Conservation (phyloP, 2,113 vertebrate species). For the Spermophilus dauricus region DNA sequence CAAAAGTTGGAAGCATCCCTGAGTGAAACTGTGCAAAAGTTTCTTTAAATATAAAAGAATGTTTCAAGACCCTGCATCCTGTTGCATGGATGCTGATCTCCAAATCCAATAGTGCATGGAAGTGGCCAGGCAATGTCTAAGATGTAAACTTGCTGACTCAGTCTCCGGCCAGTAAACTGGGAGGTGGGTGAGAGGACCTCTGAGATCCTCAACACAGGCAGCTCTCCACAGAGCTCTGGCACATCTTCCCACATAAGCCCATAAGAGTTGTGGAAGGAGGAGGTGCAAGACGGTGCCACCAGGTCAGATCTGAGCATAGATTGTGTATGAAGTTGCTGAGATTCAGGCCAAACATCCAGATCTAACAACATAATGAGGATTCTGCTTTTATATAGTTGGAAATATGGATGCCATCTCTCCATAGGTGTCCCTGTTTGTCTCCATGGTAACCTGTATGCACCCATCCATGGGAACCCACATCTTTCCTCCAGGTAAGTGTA, state of each 20-base stretch:
- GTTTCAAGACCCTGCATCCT: accelerated
- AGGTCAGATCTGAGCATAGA: not conserved
- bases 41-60: not conserved
- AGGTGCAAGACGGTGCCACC: not conserved
- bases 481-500: not conserved
- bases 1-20: not conserved
- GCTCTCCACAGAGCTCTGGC: no score
- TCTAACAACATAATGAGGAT: not conserved
- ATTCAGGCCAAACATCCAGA: not conserved
- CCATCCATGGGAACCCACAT: not conserved
- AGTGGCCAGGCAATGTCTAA: accelerated
- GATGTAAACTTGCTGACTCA: not conserved
- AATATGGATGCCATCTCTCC: not conserved
- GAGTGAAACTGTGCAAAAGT: not conserved
- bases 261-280: accelerated
- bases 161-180: not conserved
- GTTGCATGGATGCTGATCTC: not conserved
- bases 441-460: accelerated
- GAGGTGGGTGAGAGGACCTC: no score
- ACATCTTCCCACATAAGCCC: not conserved
- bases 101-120: no score
- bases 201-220: not conserved
- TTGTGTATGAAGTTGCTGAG: not conserved
- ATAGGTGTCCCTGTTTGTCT: not conserved
- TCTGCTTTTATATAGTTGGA: not conserved